Conservation (phyloP, 2,113 vertebrate species). For the Oncorhynchus kisutch region DNA sequence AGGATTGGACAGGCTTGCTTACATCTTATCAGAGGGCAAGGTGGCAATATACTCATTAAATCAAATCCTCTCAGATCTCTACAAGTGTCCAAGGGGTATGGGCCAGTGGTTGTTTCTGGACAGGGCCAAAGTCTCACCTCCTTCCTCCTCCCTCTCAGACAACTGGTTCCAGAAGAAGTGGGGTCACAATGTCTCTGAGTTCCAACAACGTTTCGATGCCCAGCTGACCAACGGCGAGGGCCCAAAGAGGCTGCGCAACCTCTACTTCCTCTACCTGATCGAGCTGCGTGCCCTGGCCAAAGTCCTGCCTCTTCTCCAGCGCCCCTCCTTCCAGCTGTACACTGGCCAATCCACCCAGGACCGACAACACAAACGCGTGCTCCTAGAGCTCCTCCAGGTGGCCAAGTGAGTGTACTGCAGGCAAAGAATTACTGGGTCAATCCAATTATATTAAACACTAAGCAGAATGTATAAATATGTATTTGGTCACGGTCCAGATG, state of each 20-base stretch:
- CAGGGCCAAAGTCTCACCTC: too few species aligned
- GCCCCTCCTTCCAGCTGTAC: conserved; percentile 79
- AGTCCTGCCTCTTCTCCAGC: conserved; percentile 88
- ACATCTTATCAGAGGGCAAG: too few species aligned
- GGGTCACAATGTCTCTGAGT: conserved; percentile 89
- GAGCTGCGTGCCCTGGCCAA: conserved; percentile 88
- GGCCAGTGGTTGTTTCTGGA: too few species aligned
- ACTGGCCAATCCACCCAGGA: conserved; percentile 79
- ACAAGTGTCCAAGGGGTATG: conserved; percentile 82
- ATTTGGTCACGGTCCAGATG: too few species aligned
- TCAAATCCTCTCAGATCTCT: conserved; percentile 88
- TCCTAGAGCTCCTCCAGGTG: conserved; percentile 83
- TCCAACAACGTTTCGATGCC: conserved; percentile 87
- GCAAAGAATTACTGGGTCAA: too few species aligned
- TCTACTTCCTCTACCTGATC: conserved; percentile 93
- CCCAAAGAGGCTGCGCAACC: conserved; percentile 86
- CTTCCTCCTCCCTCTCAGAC: conserved; percentile 75
- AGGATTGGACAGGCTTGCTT: too few species aligned
- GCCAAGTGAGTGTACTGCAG: conserved; percentile 76
- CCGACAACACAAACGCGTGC: conserved; percentile 66
- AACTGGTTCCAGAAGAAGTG: conserved; percentile 84
- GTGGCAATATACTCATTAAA: conserved; percentile 22
- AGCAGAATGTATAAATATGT: too few species aligned
- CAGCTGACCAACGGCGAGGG: conserved; percentile 85
- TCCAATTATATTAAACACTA: too few species aligned